Conservation (phyloP, 2,797 vertebrate genomes). For the Myripristis murdjan region DNA sequence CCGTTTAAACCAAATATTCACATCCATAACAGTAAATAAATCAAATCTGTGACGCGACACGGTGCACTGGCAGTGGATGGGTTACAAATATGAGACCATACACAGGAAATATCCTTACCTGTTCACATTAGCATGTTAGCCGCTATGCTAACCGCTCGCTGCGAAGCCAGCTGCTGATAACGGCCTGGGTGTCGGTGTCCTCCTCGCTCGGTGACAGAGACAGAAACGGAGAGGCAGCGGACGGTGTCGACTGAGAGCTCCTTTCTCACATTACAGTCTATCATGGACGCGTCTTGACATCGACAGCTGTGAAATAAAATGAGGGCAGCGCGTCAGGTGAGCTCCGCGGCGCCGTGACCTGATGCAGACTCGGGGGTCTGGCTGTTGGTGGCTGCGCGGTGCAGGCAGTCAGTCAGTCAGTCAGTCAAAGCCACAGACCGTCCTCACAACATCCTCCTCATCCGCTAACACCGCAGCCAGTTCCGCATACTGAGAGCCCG, state of each 20-base stretch:
- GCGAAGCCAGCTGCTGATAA: constrained; percentile 61
- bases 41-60: rapidly evolving
- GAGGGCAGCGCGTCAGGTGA: no score
- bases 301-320: background rate
- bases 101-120: constrained; percentile 57
- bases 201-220: constrained; percentile 48
- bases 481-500: constrained; percentile 72
- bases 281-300: constrained; percentile 1
- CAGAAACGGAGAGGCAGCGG: constrained; percentile 38
- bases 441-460: constrained; percentile 71
- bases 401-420: no score
- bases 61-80: rapidly evolving
- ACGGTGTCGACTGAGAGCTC: constrained; percentile 13
- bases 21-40: rapidly evolving
- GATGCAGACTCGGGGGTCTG: no score
- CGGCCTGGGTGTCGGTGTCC: constrained; percentile 63
- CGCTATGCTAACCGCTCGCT: constrained; percentile 58
- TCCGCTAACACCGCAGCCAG: constrained; percentile 64
- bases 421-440: constrained; percentile 56
- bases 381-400: no score
- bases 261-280: background rate
- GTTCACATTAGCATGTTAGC: constrained; percentile 70
- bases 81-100: background rate
- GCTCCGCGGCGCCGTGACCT: no score
- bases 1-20: no score